Evolutionary conservation across 1,140 invertebrate species (phyloP), one percentile per base, ranked within the genome.

Genomic region (Papilio machaon): DNA sequence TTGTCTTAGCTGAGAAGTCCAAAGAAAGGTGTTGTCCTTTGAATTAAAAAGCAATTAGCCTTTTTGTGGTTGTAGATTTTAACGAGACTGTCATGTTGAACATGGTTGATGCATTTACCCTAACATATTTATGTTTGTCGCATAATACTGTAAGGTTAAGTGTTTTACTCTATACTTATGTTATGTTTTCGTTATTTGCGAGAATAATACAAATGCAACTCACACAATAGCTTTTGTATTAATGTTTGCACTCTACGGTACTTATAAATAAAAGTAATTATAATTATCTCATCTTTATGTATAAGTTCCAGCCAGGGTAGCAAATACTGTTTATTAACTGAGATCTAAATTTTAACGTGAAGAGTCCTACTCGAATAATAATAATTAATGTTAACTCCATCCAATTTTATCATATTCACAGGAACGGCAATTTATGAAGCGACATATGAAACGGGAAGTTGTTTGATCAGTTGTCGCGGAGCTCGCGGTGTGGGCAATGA

Each of bases 401-500:
- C 60, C 60, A 64, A 64, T 64, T 60, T 54, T 60, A 23, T 23
- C 23, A 64, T 30, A 64, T 64, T 64, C 60, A 67, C 30, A 19
- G 3, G 60, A 30, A 15, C 2, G 9, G 49, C 13, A 49, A 64
- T 64, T 64, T 30, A 43, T 73, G 13, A 38, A 46, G 13, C 10
- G 38, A 74, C 46, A 47, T 47, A 47, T 11, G 17, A 43, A 38
- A 38, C 46, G 38, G 70, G 11, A 74, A 74, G 43, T 13, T 52
- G 73, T 46, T 46, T 46, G 73, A 49, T 52, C n/a, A 77, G 75
- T 35, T 58, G 75, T 58, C 49, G n/a, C 38, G 23, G 7, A 15
- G 38, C 64, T 23, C 43, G 38, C 58, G 58, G 58, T 64, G 54
- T 11, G 85, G 88, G 89, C 89, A 92, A 92, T 94, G 91, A 94